These are phyloP conservation scores for Fulica atra DNA, from an alignment of 2,113 vertebrate species.

Conservation along the genomic window DNA sequence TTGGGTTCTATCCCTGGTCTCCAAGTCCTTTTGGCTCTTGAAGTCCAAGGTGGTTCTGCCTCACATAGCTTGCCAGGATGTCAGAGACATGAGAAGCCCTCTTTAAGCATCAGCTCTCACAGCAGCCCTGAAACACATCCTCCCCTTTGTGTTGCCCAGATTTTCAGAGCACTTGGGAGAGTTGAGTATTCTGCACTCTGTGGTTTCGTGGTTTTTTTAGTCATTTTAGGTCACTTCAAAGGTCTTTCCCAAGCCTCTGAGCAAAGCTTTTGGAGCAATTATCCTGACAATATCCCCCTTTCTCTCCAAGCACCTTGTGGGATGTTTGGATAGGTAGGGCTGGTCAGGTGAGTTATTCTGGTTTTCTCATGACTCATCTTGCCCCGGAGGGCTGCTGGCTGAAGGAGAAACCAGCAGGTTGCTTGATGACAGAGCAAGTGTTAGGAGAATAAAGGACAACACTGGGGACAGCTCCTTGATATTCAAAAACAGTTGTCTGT, in stretches of 20 bases:
- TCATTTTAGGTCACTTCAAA: not conserved
- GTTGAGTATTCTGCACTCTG: not conserved
- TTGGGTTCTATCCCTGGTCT: no score
- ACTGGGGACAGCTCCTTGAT: not conserved
- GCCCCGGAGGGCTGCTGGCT: not conserved
- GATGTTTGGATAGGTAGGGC: not conserved
- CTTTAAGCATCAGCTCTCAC: not conserved
- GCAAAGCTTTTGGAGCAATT: not conserved
- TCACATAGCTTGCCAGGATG: accelerated
- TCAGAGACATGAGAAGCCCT: not conserved
- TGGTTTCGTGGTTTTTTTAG: not conserved
- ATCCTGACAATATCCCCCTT: not conserved
- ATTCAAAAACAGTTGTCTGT: not conserved
- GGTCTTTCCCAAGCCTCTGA: not conserved
- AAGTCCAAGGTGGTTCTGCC: not conserved
- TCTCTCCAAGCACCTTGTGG: not conserved
- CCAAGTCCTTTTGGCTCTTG: not conserved
- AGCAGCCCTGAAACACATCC: not conserved
- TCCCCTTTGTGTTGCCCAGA: not conserved
- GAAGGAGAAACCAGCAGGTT: not conserved
- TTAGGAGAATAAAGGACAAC: not conserved
- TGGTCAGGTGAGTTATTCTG: not conserved
- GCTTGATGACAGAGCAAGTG: not conserved
- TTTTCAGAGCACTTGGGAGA: not conserved
- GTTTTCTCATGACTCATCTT: conserved; percentile 28